These are phyloP conservation scores for Carassius auratus DNA, from an alignment of 2,113 vertebrate genomes.

Conservation along the genomic window DNA sequence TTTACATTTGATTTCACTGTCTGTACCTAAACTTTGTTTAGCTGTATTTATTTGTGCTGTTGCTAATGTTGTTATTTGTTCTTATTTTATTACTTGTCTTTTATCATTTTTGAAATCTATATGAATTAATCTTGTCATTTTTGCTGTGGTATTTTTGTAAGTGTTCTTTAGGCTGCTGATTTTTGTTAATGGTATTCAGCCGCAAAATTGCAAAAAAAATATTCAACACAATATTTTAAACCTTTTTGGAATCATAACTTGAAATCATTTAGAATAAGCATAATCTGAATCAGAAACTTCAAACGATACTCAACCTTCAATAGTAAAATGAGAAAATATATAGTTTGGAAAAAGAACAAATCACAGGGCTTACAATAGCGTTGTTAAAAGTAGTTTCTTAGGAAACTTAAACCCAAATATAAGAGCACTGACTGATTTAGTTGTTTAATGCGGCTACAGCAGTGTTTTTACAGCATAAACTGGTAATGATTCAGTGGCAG, in stretches of 20 bases:
- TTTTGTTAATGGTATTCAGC: no score
- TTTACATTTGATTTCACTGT: no score
- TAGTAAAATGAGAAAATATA: background rate
- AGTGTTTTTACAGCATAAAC: slow-evolving; percentile 30
- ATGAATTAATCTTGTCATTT: no score
- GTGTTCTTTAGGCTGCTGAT: no score
- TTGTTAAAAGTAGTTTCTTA: background rate
- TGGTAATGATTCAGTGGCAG: slow-evolving; percentile 13
- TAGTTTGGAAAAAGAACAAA: background rate
- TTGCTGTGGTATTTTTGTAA: no score
- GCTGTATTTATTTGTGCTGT: no score
- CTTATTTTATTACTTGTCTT: no score
- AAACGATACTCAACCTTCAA: background rate
- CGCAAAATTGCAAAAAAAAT: background rate
- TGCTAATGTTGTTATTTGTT: no score
- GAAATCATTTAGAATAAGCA: background rate
- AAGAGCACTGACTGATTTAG: background rate
- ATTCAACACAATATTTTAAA: background rate
- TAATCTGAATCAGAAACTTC: background rate
- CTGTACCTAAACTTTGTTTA: no score
- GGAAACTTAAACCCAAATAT: slow-evolving; percentile 4
- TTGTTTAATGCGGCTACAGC: slow-evolving; percentile 25
- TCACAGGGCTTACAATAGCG: background rate
- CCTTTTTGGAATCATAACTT: background rate
- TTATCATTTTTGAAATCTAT: no score